Percentiles rank a stretch among this genome's conserved stretches.
Evolutionary conservation across 2,113 vertebrate genomes (phyloP).

Genomic region (Nothocercus nigrocapillus): DNA sequence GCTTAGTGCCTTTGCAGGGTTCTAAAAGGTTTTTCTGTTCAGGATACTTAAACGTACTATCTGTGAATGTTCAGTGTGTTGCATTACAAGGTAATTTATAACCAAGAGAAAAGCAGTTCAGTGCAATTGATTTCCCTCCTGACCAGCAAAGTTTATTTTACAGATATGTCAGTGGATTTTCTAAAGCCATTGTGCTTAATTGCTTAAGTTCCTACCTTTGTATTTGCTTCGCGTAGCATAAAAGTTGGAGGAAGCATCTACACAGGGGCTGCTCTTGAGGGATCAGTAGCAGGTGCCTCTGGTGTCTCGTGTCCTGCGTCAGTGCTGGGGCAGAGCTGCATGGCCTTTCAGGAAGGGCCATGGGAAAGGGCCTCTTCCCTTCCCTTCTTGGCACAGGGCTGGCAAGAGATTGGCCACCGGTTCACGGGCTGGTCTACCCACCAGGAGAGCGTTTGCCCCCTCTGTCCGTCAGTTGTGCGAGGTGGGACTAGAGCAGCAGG

Average conservation of each 20-base stretch:
- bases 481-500: no score
- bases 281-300: background rate
- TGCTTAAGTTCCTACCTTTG: background rate
- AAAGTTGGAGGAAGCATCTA: rapidly evolving
- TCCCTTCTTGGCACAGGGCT: background rate
- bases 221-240: background rate
- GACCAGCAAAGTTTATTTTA: background rate
- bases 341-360: background rate
- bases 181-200: background rate
- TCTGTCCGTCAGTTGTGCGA: background rate
- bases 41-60: background rate
- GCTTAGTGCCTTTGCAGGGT: background rate
- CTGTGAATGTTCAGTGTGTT: background rate
- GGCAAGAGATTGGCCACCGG: background rate
- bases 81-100: background rate
- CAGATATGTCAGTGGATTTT: background rate
- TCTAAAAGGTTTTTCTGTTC: background rate
- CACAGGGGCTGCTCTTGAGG: rapidly evolving
- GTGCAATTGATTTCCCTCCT: rapidly evolving
- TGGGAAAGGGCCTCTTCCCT: no score
- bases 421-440: background rate
- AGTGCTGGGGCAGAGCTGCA: no score
- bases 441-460: background rate
- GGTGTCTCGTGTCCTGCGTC: background rate
- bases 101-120: background rate